Percentiles rank a stretch among this genome's conserved stretches.
Evolutionary conservation across 2,113 vertebrate species (phyloP).

Genomic region (Rhombomys opimus): DNA sequence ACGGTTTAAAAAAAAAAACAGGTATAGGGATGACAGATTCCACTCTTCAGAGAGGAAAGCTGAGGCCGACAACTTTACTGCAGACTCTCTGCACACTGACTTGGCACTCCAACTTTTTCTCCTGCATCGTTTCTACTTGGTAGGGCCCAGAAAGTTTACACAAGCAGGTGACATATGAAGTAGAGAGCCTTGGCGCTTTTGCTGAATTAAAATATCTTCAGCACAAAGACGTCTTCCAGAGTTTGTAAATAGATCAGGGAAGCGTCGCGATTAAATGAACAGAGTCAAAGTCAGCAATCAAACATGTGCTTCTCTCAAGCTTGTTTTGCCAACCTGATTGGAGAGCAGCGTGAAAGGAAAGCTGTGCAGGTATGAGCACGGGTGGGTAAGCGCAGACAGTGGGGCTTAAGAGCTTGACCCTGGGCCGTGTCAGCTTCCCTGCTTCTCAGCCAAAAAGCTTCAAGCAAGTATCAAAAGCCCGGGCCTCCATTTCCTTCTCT

Average conservation of each 20-base stretch:
- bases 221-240: background rate
- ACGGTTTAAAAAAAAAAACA: background rate
- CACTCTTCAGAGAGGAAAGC: conserved; percentile 10
- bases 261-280: background rate
- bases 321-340: background rate
- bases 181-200: background rate
- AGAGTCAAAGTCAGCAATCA: conserved; percentile 45
- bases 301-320: background rate
- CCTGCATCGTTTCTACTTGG: background rate
- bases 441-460: background rate
- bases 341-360: background rate
- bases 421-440: background rate
- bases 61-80: background rate
- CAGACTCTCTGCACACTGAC: background rate
- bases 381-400: background rate
- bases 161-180: background rate
- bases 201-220: conserved; percentile 24
- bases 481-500: background rate
- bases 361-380: background rate
- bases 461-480: background rate
- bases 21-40: background rate
- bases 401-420: background rate
- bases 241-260: background rate
- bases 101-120: background rate
- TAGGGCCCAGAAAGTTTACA: background rate